Evolutionary conservation across 2,888 invertebrate genomes (phyloP), one percentile per base, ranked within the genome.

Genomic region (Piscicola geometra): DNA sequence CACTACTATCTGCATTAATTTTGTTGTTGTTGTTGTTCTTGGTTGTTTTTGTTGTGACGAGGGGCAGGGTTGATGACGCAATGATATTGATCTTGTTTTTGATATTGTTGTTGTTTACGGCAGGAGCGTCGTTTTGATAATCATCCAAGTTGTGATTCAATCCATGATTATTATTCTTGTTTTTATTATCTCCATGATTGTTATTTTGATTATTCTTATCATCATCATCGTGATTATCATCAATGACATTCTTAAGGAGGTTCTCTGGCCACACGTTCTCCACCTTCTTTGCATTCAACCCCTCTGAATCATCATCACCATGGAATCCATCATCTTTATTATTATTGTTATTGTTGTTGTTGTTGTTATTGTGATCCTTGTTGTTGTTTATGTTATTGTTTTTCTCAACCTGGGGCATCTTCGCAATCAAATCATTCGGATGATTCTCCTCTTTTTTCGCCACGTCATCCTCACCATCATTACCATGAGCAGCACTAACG

Each of bases 281-380:
- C 64, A 64, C 30, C 64, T 28, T 64, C 64, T 3, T 12, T 5
- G n/a, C 30, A 9, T 9, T 50, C 64, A 64, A 3, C 64, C 9
- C 21, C 64, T 3, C 3, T 5, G n/a, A 3, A 9, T 9, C 64
- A 3, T 35, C 66, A 25, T 74, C 76, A 67, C 30, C 64, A 64
- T 12, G 9, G 64, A 28, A 35, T 15, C 1, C 50, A 32, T 50
- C 71, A 47, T 71, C 71, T 47, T 28, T 30, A 25, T 73, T 67
- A 64, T 73, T 72, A 30, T 73, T 35, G 2, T 35, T 33, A 66
- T 64, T 47, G 30, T 35, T 67, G 32, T 73, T 72, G 28, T 67
- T 33, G 1, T 60, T 47, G n/a, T 67, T 50, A 18, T 64, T 66
- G 0, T 41, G 52, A 67, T 72, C 72, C 2, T 67, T 56, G 1